Conservation (phyloP, 1,140 invertebrate species). For the Whitmania pigra region DNA sequence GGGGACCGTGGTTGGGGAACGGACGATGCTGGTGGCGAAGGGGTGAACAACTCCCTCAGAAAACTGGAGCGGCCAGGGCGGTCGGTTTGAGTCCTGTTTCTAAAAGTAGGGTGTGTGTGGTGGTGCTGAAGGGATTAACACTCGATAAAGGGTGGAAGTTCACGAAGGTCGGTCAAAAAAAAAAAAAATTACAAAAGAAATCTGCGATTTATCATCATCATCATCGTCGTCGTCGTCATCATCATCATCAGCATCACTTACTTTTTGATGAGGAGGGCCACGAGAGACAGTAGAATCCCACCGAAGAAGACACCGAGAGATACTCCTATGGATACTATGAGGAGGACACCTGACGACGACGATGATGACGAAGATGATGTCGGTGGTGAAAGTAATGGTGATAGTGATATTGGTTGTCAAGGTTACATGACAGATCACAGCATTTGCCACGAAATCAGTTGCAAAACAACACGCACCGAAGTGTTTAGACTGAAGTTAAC, state of each 20-base stretch:
- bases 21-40: no score
- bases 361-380: constrained; percentile 12
- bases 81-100: neutral
- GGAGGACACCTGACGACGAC: constrained; percentile 8
- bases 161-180: no score
- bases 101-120: neutral
- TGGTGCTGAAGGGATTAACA: neutral
- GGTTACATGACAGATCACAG: no score
- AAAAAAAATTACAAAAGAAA: neutral
- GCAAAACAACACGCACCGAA: no score
- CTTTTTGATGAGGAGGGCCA: constrained; percentile 11
- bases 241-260: neutral
- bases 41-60: no score
- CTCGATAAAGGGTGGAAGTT: no score
- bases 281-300: constrained; percentile 8
- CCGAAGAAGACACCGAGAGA: constrained; percentile 13
- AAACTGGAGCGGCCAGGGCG: neutral
- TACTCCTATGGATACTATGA: constrained; percentile 11
- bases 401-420: neutral
- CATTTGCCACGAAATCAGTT: no score
- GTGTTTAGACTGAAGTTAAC: no score
- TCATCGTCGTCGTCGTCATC: neutral
- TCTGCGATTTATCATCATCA: neutral
- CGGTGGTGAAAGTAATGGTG: constrained; percentile 6
- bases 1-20: no score